Conservation (phyloP, 2,888 invertebrate genomes). For the Gerosis bhagava region DNA sequence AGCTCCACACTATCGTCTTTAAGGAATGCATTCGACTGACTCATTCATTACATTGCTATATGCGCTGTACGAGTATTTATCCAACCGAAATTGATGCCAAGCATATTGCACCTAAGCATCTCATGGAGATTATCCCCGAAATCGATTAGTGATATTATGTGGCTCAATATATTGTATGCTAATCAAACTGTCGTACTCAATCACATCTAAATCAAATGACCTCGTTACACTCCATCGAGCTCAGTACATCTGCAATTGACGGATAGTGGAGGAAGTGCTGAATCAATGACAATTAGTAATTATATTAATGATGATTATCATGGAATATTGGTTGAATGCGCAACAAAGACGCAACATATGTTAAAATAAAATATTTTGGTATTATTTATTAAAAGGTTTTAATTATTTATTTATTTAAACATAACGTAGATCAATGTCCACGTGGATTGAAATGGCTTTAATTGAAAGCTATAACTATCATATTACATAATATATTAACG, state of each 20-base stretch:
- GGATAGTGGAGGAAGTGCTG: not conserved
- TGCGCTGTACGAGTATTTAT: too few species aligned
- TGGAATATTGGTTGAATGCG: not conserved
- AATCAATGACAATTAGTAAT: constrained; percentile 5
- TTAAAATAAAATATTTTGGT: too few species aligned
- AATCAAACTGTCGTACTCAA: constrained; percentile 8
- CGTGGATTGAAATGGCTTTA: too few species aligned
- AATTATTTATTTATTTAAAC: too few species aligned
- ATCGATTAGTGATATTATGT: constrained; percentile 14
- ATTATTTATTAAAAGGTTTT: too few species aligned
- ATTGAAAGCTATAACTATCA: too few species aligned
- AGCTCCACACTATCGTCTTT: too few species aligned
- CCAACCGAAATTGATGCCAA: constrained; percentile 2
- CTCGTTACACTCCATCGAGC: constrained; percentile 7
- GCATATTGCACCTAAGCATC: not conserved
- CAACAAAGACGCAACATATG: not conserved
- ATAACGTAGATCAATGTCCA: too few species aligned
- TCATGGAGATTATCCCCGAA: constrained; percentile 7
- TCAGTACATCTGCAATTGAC: constrained; percentile 8
- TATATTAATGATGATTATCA: constrained; percentile 7
- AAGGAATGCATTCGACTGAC: too few species aligned
- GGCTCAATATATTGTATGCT: constrained; percentile 12
- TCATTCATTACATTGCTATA: too few species aligned
- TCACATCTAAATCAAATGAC: constrained; percentile 14
- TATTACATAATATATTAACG: too few species aligned